These are phyloP conservation scores for Spinus pinus DNA, from an alignment of 2,797 vertebrate genomes.

Conservation along the genomic window DNA sequence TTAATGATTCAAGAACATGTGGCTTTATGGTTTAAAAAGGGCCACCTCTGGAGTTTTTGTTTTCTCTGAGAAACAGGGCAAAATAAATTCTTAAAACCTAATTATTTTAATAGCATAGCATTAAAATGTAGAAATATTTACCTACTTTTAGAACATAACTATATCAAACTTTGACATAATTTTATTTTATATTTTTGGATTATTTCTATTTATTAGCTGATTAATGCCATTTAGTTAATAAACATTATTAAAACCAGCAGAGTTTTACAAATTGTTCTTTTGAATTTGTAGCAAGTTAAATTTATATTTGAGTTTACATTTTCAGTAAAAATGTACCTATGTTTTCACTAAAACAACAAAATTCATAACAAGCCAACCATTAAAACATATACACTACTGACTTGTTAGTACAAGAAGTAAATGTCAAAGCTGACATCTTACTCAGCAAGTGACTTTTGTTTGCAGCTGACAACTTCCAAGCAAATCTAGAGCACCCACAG, in stretches of 20 bases:
- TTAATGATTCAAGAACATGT: not conserved
- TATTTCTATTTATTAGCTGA: not conserved
- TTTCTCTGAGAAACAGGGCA: not conserved
- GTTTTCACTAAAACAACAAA: not conserved
- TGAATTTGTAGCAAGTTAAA: not conserved
- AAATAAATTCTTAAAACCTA: not conserved
- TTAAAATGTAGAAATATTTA: not conserved
- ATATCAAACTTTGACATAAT: not conserved
- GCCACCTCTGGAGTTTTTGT: accelerated
- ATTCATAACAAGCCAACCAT: not conserved
- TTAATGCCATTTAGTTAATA: not conserved
- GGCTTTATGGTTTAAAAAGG: not conserved
- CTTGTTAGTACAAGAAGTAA: not conserved
- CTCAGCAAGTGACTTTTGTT: not conserved
- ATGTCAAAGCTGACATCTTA: not conserved
- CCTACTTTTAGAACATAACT: not conserved
- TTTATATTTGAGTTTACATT: not conserved
- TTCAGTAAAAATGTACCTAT: not conserved
- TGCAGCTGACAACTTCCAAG: not conserved
- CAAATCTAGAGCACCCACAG: not conserved
- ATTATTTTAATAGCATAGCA: not conserved
- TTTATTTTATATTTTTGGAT: not conserved
- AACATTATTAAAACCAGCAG: not conserved
- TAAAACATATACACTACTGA: not conserved
- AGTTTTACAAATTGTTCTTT: not conserved